Base-by-base conservation (phyloP, 2,797 vertebrate genomes). In the Epinephelus coioides region DNA sequence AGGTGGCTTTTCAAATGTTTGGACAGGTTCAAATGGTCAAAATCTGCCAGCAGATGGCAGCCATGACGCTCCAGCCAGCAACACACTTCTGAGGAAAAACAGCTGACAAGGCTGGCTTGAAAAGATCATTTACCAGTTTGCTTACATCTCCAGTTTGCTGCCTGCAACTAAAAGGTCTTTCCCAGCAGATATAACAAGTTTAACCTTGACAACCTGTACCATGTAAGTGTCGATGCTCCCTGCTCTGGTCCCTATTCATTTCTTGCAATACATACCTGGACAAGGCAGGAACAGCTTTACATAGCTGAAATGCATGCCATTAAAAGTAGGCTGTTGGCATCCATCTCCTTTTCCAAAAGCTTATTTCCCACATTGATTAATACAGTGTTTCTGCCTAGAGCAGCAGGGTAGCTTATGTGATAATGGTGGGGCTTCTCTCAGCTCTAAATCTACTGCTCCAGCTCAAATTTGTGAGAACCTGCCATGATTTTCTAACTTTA, bases 41-140 rank as follows among this genome's bases (percentile, higher is more conserved):
- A 49, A 40, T 49, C 47, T 10, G 40, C 64, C 73, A 73, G 67
- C 50, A 78, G 62, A 23, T 64, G 56, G 57, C 55, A 61, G 46
- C 57, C 13, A n/a, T 14, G 51, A 23, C 17, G 69, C n/a, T 65
- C 4, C 8, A 21, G 5, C 6, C 17, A 44, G 7, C 7, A 30
- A 66, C 25, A 51, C 3, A 65, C 46, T 68, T 63, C 1, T 1
- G 5, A 34, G 47, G 43, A 12, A 17, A 13, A 53, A 38, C 43
- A 13, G 27, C 4, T 15, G 5, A 6, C 0, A 38, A 1, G 17
- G 18, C 27, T 10, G 17, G 23, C 17, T 55, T 50, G 23, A 46
- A 49, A 76, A 40, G 0, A 65, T 40, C 2, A 50, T 50, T 63
- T 2, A 54, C 23, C 19, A 18, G 1, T 59, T 54, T 57, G 19